Conservation (phyloP, 2,888 invertebrate genomes). For the Dione juno region DNA sequence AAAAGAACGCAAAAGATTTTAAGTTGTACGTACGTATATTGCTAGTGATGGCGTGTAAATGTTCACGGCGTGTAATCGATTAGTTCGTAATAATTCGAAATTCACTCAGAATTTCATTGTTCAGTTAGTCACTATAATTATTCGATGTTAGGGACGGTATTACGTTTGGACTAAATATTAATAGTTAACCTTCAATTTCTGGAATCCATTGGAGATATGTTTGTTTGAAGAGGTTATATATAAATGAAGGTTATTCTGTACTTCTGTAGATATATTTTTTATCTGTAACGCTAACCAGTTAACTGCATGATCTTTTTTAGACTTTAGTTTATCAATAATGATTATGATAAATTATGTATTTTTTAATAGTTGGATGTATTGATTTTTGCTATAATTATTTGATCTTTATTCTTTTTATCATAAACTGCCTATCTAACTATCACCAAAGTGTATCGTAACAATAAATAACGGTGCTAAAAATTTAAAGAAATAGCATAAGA, state of each 20-base stretch:
- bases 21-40: no score
- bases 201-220: not conserved
- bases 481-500: no score
- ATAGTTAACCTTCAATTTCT: slow-evolving; percentile 4
- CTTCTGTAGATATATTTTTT: not conserved
- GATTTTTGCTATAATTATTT: not conserved
- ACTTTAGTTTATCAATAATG: not conserved
- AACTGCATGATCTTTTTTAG: not conserved
- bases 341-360: not conserved
- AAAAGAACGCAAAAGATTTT: no score
- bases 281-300: not conserved
- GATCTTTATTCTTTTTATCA: no score
- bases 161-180: not conserved
- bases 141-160: not conserved
- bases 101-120: not conserved
- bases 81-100: slow-evolving; percentile 6
- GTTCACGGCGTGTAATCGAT: not conserved
- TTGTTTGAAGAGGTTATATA: slow-evolving; percentile 6
- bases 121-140: not conserved
- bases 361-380: not conserved
- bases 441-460: no score
- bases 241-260: not conserved
- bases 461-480: no score
- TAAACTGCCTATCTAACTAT: no score
- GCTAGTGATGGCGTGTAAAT: not conserved